Base-by-base conservation (phyloP, 2,797 vertebrate species). In the Uromys caudimaculatus region DNA sequence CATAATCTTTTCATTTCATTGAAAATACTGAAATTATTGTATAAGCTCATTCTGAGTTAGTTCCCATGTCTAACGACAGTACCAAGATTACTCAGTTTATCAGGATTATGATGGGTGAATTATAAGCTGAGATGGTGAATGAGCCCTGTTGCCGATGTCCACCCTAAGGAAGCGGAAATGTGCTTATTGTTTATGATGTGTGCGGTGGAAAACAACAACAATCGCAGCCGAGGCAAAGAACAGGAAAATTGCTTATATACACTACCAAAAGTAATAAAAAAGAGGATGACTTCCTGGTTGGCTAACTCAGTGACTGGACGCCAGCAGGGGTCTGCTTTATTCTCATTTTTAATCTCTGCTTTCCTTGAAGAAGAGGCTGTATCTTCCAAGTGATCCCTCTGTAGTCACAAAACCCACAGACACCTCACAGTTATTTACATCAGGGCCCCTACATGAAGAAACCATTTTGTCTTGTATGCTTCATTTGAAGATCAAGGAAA, bases 81-180 rank as follows among this genome's bases (percentile, higher is more conserved):
- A 16, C 38, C n/a, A n/a, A 14, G 32, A 50, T 38, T 54, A 62
- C 29, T 23, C 75, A 19, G 32, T 8, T 11, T 19, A 71, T 71
- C 76, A 77, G 29, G 13, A 38, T 12, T 17, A 10, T 6, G 19
- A 79, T 5, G 17, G 24, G 23, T 50, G 35, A 9, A 11, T 19
- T 91, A 6, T 24, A n/a, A 93, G 24, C 29, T 38, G n/a, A 50
- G 89, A 44, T 38, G 76, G 35, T 76, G 27, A n/a, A 6, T 1
- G 32, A 10, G 6, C 6, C 52, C 35, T 35, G 0, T 1, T 9
- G 6, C 19, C 35, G 23, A 12, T 3, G 12, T 12, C 5, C 2
- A 8, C 35, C 19, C 27, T 17, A 64, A 79, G 47, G 29, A 77
- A 29, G 11, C 3, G 0, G 9, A 4, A 1, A 10, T 2, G 41